A percentile compares a stretch with the other conserved stretches of the same genome.
These are phyloP conservation scores for Xylota segnis DNA, from an alignment of 2,888 invertebrate genomes.

Conservation along the genomic window DNA sequence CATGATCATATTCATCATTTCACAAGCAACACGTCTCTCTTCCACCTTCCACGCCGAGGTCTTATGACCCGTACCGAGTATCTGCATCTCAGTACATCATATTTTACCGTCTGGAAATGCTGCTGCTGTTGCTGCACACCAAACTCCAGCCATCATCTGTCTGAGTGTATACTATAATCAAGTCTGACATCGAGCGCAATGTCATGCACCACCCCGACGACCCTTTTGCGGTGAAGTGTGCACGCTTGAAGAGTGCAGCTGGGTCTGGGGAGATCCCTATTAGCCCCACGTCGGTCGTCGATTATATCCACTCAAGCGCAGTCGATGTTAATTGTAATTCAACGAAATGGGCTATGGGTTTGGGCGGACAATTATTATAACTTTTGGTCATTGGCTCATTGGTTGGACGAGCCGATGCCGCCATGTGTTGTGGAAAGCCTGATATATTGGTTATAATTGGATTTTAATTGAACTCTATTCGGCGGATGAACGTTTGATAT, in stretches of 20 bases:
- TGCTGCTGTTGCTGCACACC: background rate
- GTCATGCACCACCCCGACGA: conserved; percentile 39
- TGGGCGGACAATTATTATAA: conserved; percentile 61
- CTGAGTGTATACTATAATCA: conserved; percentile 53
- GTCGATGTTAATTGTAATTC: conserved; percentile 71
- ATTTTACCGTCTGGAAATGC: conserved; percentile 7
- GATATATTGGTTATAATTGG: conserved; percentile 71
- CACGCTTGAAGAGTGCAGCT: conserved; percentile 33
- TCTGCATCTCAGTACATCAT: conserved; percentile 30
- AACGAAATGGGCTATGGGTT: conserved; percentile 65
- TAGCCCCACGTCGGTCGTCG: conserved; percentile 26
- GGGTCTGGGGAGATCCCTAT: conserved; percentile 39
- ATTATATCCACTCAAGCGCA: conserved; percentile 52
- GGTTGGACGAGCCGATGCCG: conserved; percentile 20
- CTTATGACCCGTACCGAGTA: conserved; percentile 37
- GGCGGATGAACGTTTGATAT: conserved; percentile 70
- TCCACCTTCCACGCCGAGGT: conserved; percentile 28
- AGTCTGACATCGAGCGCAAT: conserved; percentile 71
- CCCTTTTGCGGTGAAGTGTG: conserved; percentile 20
- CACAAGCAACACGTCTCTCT: conserved; percentile 20
- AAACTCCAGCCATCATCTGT: conserved; percentile 54
- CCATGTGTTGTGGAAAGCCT: conserved; percentile 28
- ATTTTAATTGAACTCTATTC: conserved; percentile 75
- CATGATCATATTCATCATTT: conserved; percentile 59
- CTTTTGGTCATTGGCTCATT: conserved; percentile 61